Conservation (phyloP, 2,888 invertebrate genomes). For the Pammene aurita region DNA sequence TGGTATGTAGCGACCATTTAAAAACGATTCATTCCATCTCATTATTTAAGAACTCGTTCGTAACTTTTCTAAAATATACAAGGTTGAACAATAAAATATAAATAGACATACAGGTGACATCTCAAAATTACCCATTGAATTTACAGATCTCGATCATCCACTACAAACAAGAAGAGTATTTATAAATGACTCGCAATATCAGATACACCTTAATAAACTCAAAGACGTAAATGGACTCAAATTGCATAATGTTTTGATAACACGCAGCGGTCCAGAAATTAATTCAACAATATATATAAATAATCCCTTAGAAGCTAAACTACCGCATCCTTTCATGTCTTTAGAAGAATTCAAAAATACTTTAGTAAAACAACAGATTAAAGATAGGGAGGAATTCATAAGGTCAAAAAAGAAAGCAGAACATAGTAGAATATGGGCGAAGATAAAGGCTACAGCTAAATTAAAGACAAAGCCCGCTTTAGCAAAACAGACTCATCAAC, state of each 20-base stretch:
- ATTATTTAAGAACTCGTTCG: neutral
- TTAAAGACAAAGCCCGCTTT: neutral
- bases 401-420: constrained; percentile 23
- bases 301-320: constrained; percentile 70
- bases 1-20: constrained; percentile 47
- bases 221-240: constrained; percentile 71
- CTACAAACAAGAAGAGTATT: constrained; percentile 51
- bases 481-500: neutral
- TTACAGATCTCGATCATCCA: constrained; percentile 1
- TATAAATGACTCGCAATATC: constrained; percentile 53
- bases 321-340: constrained; percentile 64
- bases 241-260: constrained; percentile 64
- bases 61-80: neutral
- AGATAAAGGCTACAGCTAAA: constrained; percentile 18
- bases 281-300: constrained; percentile 65
- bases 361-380: constrained; percentile 50
- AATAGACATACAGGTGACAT: too few relatives aligned
- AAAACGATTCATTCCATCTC: neutral
- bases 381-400: constrained; percentile 47
- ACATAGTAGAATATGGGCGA: neutral
- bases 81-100: neutral
- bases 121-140: neutral
- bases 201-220: constrained; percentile 65
- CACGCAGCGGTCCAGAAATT: constrained; percentile 44
- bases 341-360: constrained; percentile 63